Evolutionary conservation across 53 echinoderm and acorn worm genomes (phyloP).

Genomic region (Luidia sarsii): DNA sequence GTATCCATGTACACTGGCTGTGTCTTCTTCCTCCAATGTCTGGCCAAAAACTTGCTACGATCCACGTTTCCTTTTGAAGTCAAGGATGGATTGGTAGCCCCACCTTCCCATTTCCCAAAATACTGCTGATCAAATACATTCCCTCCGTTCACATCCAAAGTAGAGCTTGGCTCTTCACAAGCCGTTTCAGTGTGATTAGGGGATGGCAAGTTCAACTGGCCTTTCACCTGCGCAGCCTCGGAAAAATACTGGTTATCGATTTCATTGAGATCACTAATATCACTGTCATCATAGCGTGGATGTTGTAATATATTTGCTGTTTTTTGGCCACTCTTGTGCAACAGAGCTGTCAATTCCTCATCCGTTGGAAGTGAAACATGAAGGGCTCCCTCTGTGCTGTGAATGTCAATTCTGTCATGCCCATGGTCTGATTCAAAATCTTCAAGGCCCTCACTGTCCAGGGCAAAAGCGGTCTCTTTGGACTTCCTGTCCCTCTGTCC

Average conservation of each 20-base stretch:
- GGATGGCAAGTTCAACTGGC: background rate
- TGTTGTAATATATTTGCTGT: too few species aligned
- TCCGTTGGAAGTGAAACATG: slow-evolving; percentile 35
- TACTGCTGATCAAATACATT: slow-evolving; percentile 63
- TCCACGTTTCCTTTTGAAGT: background rate
- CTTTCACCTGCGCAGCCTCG: background rate
- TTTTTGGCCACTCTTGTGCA: background rate
- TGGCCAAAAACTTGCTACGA: background rate
- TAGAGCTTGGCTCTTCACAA: background rate
- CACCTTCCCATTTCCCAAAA: slow-evolving; percentile 37
- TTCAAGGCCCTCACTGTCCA: background rate
- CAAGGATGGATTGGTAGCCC: background rate
- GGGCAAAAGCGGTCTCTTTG: too few species aligned
- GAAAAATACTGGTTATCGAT: slow-evolving; percentile 60
- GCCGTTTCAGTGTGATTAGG: background rate
- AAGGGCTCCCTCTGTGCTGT: slow-evolving; percentile 57
- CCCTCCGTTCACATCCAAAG: background rate
- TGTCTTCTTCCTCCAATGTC: background rate
- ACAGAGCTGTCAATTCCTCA: background rate
- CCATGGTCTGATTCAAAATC: slow-evolving; percentile 3
- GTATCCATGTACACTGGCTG: slow-evolving; percentile 43
- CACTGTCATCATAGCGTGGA: background rate
- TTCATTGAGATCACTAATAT: slow-evolving; percentile 14
- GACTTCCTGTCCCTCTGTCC: background rate
- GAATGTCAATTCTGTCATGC: slow-evolving; percentile 54